Base-by-base conservation (phyloP, 2,797 vertebrate species). In the Neosilurus hyrtlii region DNA sequence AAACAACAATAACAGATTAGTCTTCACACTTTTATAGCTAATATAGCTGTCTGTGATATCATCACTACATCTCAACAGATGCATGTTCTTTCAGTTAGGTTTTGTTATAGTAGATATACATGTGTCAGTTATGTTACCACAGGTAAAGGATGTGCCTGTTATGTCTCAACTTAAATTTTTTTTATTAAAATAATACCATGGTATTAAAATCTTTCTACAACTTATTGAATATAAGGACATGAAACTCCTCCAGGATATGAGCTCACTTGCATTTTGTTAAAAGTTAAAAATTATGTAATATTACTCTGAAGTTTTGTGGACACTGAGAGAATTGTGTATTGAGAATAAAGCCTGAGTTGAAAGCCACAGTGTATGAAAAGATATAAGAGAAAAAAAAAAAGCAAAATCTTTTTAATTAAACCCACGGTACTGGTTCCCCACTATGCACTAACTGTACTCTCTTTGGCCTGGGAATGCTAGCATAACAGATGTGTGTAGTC, bases 371-470 rank as follows among this genome's bases (percentile, higher is more conserved):
- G 66, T 83, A 88, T 11, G 26, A 3, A 86, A 57, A 56, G 3
- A 56, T 52, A 14, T 6, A 51, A 2, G 26, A 15, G 0, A 10
- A 7, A 84, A 57, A n/a, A 56, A 65, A 70, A 81, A 87, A 79
- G 30, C 71, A 49, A 82, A 82, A 79, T 61, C 37, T 15, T 76
- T 86, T 84, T 90, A 88, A 90, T 87, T 80, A 84, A 88, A 89
- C 85, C 81, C 88, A 86, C 70, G 70, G 79, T 76, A 82, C 70
- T 80, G 70, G 66, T 82, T 84, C 62, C 52, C 49, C 51, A 24
- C 83, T 61, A 52, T 35, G 54, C 35, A 37, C 20, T 11, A 74
- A 26, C 54, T 35, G 18, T 10, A 76, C 84, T 86, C 84, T 86
- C 80, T 80, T 22, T 84, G 65, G 76, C 72, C 74, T 79, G 59